phyloP scores from a whole-genome alignment of 2,113 vertebrate genomes.

The Clarias batrachus region DNA sequence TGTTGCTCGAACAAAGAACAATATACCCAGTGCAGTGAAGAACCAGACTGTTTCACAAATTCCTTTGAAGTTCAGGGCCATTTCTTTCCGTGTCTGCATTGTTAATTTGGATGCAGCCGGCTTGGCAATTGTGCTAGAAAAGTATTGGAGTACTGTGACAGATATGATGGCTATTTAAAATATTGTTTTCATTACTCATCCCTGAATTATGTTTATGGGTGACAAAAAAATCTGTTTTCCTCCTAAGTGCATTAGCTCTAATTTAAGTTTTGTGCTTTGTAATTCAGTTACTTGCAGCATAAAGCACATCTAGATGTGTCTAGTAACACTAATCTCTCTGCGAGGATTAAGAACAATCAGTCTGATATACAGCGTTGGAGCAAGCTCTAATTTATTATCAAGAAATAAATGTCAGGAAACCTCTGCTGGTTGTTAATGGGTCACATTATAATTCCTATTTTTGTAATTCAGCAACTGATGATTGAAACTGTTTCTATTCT shows the following conservation, averaged over 20 bases:
- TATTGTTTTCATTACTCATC: conserved; percentile 1
- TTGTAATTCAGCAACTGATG: background rate
- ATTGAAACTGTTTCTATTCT: background rate
- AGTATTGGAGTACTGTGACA: background rate
- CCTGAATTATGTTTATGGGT: conserved; percentile 11
- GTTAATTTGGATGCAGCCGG: conserved; percentile 24
- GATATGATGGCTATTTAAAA: background rate
- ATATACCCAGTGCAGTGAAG: conserved; percentile 7
- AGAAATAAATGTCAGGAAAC: conserved; percentile 32
- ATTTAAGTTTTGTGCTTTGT: conserved; percentile 33
- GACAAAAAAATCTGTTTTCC: conserved; percentile 24
- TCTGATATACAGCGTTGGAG: conserved; percentile 10
- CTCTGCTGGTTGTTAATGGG: conserved; percentile 17
- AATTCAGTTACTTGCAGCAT: conserved; percentile 39
- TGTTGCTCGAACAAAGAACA: conserved; percentile 8
- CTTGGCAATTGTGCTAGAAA: background rate
- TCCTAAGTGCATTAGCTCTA: conserved; percentile 29
- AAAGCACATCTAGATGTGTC: conserved; percentile 36
- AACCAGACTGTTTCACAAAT: background rate
- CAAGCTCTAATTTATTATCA: conserved; percentile 35
- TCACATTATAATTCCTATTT: background rate
- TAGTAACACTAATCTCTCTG: conserved; percentile 27
- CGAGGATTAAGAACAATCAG: background rate
- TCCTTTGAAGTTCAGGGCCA: background rate
- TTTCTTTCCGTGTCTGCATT: background rate